Conservation (phyloP, 1,140 invertebrate genomes). For the Drosophila bifasciata region DNA sequence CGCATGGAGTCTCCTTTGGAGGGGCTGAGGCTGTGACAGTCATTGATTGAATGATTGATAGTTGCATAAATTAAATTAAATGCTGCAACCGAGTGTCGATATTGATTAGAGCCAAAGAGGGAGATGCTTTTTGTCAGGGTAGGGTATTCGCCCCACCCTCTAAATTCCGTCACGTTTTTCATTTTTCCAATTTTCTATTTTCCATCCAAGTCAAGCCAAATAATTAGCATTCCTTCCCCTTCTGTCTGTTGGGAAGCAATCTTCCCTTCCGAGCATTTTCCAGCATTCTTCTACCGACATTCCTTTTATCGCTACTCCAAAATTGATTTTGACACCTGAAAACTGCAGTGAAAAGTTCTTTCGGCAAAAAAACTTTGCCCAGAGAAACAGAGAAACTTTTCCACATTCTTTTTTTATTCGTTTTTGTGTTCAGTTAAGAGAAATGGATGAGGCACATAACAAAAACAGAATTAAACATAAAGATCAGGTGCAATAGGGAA, state of each 20-base stretch:
- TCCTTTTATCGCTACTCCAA: constrained; percentile 43
- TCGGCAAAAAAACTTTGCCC: constrained; percentile 26
- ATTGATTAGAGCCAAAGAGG: constrained; percentile 42
- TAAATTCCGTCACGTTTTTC: constrained; percentile 35
- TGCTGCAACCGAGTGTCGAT: constrained; percentile 40
- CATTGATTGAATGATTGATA: constrained; percentile 56
- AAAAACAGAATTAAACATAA: constrained; percentile 66
- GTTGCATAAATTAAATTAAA: constrained; percentile 61
- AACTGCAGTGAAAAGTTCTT: constrained; percentile 21
- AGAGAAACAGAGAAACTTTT: constrained; percentile 40
- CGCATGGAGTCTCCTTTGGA: constrained; percentile 9
- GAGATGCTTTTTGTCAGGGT: not conserved
- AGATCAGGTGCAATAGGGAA: constrained; percentile 20
- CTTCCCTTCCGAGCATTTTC: constrained; percentile 6
- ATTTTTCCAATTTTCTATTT: constrained; percentile 60
- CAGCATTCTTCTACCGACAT: constrained; percentile 20
- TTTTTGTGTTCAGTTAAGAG: constrained; percentile 26
- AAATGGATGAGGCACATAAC: constrained; percentile 67
- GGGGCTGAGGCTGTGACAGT: not conserved
- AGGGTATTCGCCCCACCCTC: not conserved
- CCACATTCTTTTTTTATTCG: not conserved
- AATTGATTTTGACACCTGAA: constrained; percentile 80
- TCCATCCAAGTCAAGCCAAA: constrained; percentile 50
- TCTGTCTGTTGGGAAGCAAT: constrained; percentile 41
- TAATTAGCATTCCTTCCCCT: constrained; percentile 70